These are phyloP conservation scores for Urosaurus nigricauda DNA, from an alignment of 2,797 vertebrate species.

Conservation along the genomic window DNA sequence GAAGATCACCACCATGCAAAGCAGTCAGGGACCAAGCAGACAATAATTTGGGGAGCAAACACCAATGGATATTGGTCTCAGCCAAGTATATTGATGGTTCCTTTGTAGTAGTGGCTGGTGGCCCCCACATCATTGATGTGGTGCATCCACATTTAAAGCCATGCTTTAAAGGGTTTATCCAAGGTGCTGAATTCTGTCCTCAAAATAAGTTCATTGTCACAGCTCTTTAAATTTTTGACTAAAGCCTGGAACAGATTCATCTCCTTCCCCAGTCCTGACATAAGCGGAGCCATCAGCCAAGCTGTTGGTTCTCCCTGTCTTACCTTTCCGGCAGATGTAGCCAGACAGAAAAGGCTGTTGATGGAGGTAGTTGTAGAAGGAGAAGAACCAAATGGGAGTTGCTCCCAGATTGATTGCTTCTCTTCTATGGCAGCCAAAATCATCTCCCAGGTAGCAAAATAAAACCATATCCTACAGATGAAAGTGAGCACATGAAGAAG, in stretches of 20 bases:
- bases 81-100: not conserved
- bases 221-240: too few species aligned
- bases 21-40: not conserved
- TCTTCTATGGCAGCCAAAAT: not conserved
- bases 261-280: too few species aligned
- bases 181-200: too few species aligned
- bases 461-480: not conserved
- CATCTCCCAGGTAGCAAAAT: not conserved
- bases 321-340: not conserved
- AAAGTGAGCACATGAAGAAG: not conserved
- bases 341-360: not conserved
- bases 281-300: too few species aligned
- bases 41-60: not conserved
- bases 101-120: too few species aligned
- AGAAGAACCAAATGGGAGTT: not conserved
- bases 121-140: too few species aligned
- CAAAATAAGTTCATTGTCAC: too few species aligned
- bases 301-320: not conserved
- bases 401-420: not conserved
- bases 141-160: too few species aligned
- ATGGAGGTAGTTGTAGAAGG: not conserved
- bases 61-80: not conserved
- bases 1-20: not conserved
- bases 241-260: too few species aligned
- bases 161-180: too few species aligned